Base-by-base conservation (phyloP, 1,140 invertebrate species). In the Cylas formicarius region DNA sequence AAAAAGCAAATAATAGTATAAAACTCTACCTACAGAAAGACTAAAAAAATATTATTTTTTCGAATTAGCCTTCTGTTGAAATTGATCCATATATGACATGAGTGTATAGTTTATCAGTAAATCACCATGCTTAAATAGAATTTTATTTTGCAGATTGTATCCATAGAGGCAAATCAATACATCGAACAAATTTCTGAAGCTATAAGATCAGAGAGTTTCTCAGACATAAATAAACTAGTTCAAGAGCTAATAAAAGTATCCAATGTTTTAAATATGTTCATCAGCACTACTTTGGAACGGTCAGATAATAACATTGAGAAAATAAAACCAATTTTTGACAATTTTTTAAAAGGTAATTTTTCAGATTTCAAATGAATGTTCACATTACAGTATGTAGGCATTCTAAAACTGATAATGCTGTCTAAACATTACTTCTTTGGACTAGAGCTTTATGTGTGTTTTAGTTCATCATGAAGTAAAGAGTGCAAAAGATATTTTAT, bases 81-180 rank as follows among this genome's bases (percentile, higher is more conserved):
- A 11, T 3, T 20, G 17, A 0, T n/a, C 10, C 4, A 23, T 9
- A n/a, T 18, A 17, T 29, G n/a, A n/a, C n/a, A n/a, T n/a, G n/a
- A n/a, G n/a, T n/a, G n/a, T n/a, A n/a, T n/a, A n/a, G n/a, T n/a
- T n/a, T n/a, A n/a, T n/a, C n/a, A n/a, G n/a, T n/a, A n/a, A n/a
- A n/a, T n/a, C n/a, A n/a, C n/a, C n/a, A n/a, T n/a, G n/a, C n/a
- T n/a, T n/a, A n/a, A n/a, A n/a, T n/a, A n/a, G n/a, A n/a, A n/a
- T n/a, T n/a, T n/a, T n/a, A n/a, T 29, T n/a, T 39, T 48, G 10
- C 31, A 57, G 53, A 48, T 59, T 13, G 56, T 57, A 13, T 48
- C 50, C 39, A 52, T 57, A 23, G 53, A 51, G 21, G 45, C 44
- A 14, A 35, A 38, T 14, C 24, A 48, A 17, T 44, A 48, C 17